Evolutionary conservation across 2,797 vertebrate species (phyloP), one percentile per base, ranked within the genome.

Genomic region (Pangasius djambal): DNA sequence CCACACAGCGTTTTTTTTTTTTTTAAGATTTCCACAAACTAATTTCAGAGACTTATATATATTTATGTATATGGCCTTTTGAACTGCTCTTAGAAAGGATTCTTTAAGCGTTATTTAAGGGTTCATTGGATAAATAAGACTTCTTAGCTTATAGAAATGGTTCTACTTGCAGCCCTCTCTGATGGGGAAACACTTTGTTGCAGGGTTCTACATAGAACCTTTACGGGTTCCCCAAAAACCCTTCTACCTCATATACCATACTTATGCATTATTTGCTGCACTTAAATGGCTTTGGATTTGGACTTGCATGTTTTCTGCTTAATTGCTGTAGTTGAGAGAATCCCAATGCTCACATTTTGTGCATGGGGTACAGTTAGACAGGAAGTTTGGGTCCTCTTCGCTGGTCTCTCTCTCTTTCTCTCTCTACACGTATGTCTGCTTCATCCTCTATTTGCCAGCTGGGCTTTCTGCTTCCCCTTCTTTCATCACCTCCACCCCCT

Each of bases 331-430:
- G 18, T 31, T 84, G 25, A 70, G n/a, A 65, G 59, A n/a, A 44
- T 48, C 65, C n/a, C 50, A 63, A 57, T 65, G 40, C 48, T 57
- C 59, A 83, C 31, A n/a, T 40, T 91, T 59, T 75, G 55, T 44
- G 75, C 70, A 40, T 52, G 59, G 15, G 20, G n/a, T n/a, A 61
- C 34, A 72, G 18, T 91, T 65, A 40, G 55, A 87, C 92, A 92
- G 92, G 92, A 94, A 91, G 90, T 89, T 85, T 87, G 70, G 83
- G 65, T 88, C 65, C 77, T 89, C 89, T 83, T n/a, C 28, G 25
- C 78, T 37, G 28, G 1, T 89, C 85, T 88, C 90, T 55, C 18
- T 52, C 18, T 52, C 12, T 22, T 3, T 59, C 20, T 22, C 31
- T 59, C 20, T 37, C 2, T 44, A 4, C 0, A 37, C 63, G 34